phyloP scores from a whole-genome alignment of 2,888 invertebrate species.

The Octonoba sinensis region DNA sequence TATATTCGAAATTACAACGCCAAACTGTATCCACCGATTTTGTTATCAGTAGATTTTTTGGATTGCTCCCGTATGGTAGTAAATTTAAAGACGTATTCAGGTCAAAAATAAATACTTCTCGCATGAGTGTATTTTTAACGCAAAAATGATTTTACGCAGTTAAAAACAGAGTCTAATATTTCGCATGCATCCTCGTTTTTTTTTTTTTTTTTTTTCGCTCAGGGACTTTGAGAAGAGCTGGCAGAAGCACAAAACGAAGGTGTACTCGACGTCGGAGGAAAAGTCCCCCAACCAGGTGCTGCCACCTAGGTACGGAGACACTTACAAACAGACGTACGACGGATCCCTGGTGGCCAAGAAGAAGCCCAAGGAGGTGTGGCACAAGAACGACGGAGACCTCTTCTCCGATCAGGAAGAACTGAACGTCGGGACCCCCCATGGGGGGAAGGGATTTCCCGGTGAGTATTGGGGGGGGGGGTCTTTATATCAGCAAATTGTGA shows the following conservation, averaged over 20 bases:
- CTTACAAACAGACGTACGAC: constrained; percentile 47
- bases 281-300: constrained; percentile 39
- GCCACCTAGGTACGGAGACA: constrained; percentile 20
- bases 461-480: not conserved
- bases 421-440: constrained; percentile 58
- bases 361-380: constrained; percentile 44
- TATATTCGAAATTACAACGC: too few relatives aligned
- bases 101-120: too few relatives aligned
- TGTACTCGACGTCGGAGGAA: constrained; percentile 25
- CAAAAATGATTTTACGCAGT: too few relatives aligned
- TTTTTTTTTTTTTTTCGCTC: not conserved
- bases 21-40: too few relatives aligned
- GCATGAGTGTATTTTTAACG: too few relatives aligned
- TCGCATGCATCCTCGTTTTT: too few relatives aligned
- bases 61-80: too few relatives aligned
- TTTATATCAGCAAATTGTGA: too few relatives aligned
- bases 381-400: constrained; percentile 44
- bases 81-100: too few relatives aligned
- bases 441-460: constrained; percentile 45
- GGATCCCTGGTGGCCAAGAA: constrained; percentile 43
- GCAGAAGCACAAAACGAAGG: constrained; percentile 27
- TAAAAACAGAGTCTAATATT: too few relatives aligned
- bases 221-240: constrained; percentile 32
- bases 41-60: too few relatives aligned
- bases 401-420: constrained; percentile 63